A percentile compares a stretch with the other conserved stretches of the same genome.
phyloP scores from a whole-genome alignment of 2,888 invertebrate species.

The Lagria hirta region DNA sequence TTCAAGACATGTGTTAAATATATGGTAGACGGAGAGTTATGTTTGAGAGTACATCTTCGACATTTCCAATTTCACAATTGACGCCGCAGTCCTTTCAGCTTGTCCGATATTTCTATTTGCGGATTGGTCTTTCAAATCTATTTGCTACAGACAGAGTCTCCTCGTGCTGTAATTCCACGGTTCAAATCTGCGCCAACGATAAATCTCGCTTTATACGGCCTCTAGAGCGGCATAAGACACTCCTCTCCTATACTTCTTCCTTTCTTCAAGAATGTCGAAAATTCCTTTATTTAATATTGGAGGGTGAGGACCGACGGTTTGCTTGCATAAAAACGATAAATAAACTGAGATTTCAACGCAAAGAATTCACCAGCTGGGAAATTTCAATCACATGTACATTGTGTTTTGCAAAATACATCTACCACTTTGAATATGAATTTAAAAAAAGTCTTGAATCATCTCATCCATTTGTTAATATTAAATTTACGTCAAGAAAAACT shows the following conservation, averaged over 20 bases:
- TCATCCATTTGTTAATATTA: too few relatives aligned
- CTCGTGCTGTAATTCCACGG: conserved; percentile 46
- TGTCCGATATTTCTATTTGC: conserved; percentile 48
- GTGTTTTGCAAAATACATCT: too few relatives aligned
- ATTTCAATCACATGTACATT: background rate
- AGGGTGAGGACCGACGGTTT: conserved; percentile 2
- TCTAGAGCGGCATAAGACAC: conserved; percentile 27
- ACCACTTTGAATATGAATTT: too few relatives aligned
- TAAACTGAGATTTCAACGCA: too few relatives aligned
- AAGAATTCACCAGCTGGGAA: background rate
- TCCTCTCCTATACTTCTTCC: conserved; percentile 18
- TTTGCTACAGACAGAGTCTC: conserved; percentile 47
- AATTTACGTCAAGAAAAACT: too few relatives aligned
- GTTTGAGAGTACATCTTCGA: conserved; percentile 13
- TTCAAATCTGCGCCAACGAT: conserved; percentile 47
- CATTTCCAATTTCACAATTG: conserved; percentile 32
- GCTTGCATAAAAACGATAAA: conserved; percentile 21
- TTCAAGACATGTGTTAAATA: conserved; percentile 13
- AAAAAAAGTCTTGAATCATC: too few relatives aligned
- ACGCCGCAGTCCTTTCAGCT: conserved; percentile 43
- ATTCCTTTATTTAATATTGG: conserved; percentile 26
- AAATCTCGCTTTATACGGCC: conserved; percentile 47
- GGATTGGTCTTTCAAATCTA: conserved; percentile 47
- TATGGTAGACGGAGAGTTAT: conserved; percentile 4
- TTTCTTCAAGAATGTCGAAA: conserved; percentile 21